Percentiles rank a stretch among this genome's conserved stretches.
Conservation (phyloP, 2,888 invertebrate species). For the Orthonevra nobilis region DNA sequence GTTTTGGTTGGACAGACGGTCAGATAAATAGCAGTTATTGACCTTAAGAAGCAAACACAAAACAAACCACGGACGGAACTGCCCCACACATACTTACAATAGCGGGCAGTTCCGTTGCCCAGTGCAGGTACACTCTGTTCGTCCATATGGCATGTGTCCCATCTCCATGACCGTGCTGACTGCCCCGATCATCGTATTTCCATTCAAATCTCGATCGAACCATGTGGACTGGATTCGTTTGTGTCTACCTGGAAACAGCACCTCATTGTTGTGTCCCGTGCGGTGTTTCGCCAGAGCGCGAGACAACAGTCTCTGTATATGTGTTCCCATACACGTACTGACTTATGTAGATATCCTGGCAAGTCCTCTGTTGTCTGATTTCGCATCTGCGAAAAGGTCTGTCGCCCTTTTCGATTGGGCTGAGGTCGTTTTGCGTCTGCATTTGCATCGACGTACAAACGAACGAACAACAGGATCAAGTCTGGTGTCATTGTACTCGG, state of each 20-base stretch:
- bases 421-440: slow-evolving; percentile 49
- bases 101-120: slow-evolving; percentile 44
- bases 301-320: too few species aligned
- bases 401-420: slow-evolving; percentile 39
- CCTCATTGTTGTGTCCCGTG: slow-evolving; percentile 54
- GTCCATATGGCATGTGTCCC: slow-evolving; percentile 62
- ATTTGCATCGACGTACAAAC: slow-evolving; percentile 50
- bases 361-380: slow-evolving; percentile 62
- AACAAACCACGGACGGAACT: slow-evolving; percentile 32
- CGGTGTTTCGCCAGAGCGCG: slow-evolving; percentile 21
- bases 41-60: slow-evolving; percentile 25
- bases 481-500: slow-evolving; percentile 61
- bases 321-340: too few species aligned
- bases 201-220: slow-evolving; percentile 57
- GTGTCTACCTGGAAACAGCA: slow-evolving; percentile 65
- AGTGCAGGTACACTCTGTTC: slow-evolving; percentile 43
- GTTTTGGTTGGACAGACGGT: slow-evolving; percentile 44
- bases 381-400: slow-evolving; percentile 67
- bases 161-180: slow-evolving; percentile 24
- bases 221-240: slow-evolving; percentile 46
- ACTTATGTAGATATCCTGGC: slow-evolving; percentile 38
- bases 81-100: slow-evolving; percentile 25
- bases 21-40: slow-evolving; percentile 59
- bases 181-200: slow-evolving; percentile 46
- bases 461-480: slow-evolving; percentile 4